phyloP scores from a whole-genome alignment of 2,797 vertebrate species.

The Coccyzus lansbergi region DNA sequence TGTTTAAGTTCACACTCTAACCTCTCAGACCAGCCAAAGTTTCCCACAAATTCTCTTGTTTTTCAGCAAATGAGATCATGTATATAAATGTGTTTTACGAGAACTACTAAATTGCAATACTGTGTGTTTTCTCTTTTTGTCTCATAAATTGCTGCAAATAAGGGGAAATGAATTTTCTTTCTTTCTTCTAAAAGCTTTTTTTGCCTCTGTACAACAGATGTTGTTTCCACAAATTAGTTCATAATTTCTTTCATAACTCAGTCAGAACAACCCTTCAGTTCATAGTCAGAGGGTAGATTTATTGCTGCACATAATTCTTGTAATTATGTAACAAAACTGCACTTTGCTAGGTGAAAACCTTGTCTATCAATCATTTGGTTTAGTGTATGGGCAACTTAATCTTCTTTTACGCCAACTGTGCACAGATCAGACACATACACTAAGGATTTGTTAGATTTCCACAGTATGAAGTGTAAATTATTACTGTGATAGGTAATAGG shows the following conservation, averaged over 20 bases:
- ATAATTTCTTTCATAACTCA: conserved; percentile 81
- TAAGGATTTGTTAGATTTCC: neutral
- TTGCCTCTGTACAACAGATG: conserved; percentile 71
- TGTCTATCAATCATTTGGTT: conserved; percentile 68
- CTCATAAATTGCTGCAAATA: conserved; percentile 61
- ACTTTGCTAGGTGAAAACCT: conserved; percentile 72
- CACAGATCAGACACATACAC: neutral
- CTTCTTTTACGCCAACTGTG: conserved; percentile 70
- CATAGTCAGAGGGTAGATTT: conserved; percentile 75
- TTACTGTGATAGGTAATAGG: neutral
- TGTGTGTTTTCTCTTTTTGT: conserved; percentile 42
- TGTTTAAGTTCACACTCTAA: no score
- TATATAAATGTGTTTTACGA: conserved; percentile 34
- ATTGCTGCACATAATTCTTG: conserved; percentile 69
- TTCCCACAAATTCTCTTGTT: neutral
- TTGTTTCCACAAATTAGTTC: conserved; percentile 78
- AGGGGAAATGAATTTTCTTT: conserved; percentile 62
- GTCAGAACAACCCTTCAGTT: conserved; percentile 77
- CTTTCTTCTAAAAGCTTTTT: conserved; percentile 54
- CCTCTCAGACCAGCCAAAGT: no score
- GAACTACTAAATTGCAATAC: conserved; percentile 6
- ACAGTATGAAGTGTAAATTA: conserved; percentile 10
- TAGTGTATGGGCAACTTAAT: conserved; percentile 73
- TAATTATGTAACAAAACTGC: conserved; percentile 77
- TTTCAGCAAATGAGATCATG: neutral